These are phyloP conservation scores for Notolepis coatsorum DNA, from an alignment of 2,797 vertebrate genomes.

Conservation along the genomic window DNA sequence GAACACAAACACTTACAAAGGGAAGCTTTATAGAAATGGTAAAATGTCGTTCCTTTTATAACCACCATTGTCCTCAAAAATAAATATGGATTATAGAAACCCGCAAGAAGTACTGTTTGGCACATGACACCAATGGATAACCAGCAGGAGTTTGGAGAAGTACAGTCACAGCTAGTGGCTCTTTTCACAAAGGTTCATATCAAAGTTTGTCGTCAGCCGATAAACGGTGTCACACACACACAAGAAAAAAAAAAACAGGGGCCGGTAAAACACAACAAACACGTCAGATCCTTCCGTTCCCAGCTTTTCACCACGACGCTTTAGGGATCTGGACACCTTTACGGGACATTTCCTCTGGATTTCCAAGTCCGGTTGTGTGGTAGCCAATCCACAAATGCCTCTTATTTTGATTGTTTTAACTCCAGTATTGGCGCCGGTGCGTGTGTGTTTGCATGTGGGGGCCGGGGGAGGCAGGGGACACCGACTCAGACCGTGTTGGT, in stretches of 20 bases:
- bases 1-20: slow-evolving; percentile 54
- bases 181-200: too few species aligned
- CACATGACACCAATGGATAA: slow-evolving; percentile 69
- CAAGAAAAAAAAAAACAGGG: too few species aligned
- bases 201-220: slow-evolving; percentile 38
- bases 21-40: slow-evolving; percentile 51
- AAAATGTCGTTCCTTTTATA: slow-evolving; percentile 61
- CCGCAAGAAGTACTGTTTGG: slow-evolving; percentile 74
- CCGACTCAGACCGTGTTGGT: slow-evolving; percentile 94
- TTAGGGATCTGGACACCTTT: slow-evolving; percentile 26
- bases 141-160: slow-evolving; percentile 36
- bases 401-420: too few species aligned
- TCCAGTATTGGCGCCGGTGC: slow-evolving; percentile 28
- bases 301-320: neutral
- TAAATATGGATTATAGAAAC: slow-evolving; percentile 80
- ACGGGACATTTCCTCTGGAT: slow-evolving; percentile 11
- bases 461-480: slow-evolving; percentile 10
- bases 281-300: slow-evolving; percentile 22
- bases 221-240: slow-evolving; percentile 61
- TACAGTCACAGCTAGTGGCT: slow-evolving; percentile 40
- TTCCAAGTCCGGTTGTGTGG: slow-evolving; percentile 16
- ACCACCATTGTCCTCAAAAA: slow-evolving; percentile 70
- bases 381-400: slow-evolving; percentile 23
- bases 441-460: neutral
- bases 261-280: slow-evolving; percentile 50